Base-by-base conservation (phyloP, 2,888 invertebrate genomes). In the Bedellia somnulentella region DNA sequence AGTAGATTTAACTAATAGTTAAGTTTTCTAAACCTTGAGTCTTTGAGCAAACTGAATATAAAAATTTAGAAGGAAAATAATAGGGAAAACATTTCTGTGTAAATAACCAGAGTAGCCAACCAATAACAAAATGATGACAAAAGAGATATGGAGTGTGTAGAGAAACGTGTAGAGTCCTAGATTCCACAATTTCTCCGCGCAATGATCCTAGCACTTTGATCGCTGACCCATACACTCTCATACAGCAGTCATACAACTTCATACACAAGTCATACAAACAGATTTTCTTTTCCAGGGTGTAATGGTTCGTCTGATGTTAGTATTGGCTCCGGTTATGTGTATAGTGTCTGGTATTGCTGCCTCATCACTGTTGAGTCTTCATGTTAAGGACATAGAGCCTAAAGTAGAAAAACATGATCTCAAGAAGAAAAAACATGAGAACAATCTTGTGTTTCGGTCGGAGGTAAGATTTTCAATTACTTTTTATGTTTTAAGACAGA, bases 301-400 rank as follows among this genome's bases (percentile, higher is more conserved):
- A 25, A 98, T 98, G 98, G 97, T 98, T 15, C 95, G 98, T 68
- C 78, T 98, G 28, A 98, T 98, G 96, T 73, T 98, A 52, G 97
- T 98, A 1, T 77, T 99, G 37, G 96, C 98, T 1, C 98, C 98
- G 0, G 94, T 98, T 0, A 97, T 98, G 95, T 98, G 97, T 53
- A 91, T 99, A 37, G 80, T 99, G 29, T 93, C 95, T 1, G 98
- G 96, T 28, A 95, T 99, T 29, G 95, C 95, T 2, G 87, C 94
- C 4, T 95, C 95, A 0, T 86, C 92, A 38, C 62, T 87, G 15
- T 78, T 98, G 16, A 80, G 83, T 23, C 85, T 87, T 40, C 97
- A 95, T 54, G 93, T 96, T 62, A 90, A 87, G 55, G 87, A 89
- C 48, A 71, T 87, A 15, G 85, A 85, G 43, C 79, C 82, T 30